A percentile compares a stretch with the other conserved stretches of the same genome.
These are phyloP conservation scores for Drosophila truncata DNA, from an alignment of 1,140 invertebrate genomes.

Conservation along the genomic window DNA sequence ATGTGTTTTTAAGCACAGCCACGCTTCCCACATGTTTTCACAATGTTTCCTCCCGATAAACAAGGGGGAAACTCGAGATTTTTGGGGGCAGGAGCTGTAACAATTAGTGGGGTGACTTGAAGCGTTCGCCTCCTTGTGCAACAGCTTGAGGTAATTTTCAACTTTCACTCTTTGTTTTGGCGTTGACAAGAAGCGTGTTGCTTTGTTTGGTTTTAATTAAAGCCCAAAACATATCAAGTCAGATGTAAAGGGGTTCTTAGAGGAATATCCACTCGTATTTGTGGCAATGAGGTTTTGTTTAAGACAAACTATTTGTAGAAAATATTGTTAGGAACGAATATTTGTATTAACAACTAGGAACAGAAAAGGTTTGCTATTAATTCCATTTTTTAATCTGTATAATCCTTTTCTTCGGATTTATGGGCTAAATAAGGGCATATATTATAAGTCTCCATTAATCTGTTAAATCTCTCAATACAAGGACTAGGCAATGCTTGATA, in stretches of 20 bases:
- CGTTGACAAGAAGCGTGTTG: slow-evolving; percentile 73
- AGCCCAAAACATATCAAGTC: slow-evolving; percentile 64
- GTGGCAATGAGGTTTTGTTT: neutral
- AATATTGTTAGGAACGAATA: neutral
- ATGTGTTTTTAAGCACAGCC: slow-evolving; percentile 82
- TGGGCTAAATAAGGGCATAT: too few species aligned
- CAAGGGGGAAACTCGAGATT: slow-evolving; percentile 25
- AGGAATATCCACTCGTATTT: neutral
- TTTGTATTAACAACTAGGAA: neutral
- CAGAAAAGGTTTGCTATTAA: too few species aligned
- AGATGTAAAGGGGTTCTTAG: slow-evolving; percentile 9
- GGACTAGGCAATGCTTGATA: too few species aligned
- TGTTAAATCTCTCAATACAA: too few species aligned
- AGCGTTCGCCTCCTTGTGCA: slow-evolving; percentile 50
- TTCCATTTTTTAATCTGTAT: too few species aligned
- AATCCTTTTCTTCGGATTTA: too few species aligned
- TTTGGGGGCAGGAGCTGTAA: slow-evolving; percentile 16
- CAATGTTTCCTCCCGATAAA: slow-evolving; percentile 74
- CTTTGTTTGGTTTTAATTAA: slow-evolving; percentile 82
- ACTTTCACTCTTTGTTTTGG: slow-evolving; percentile 60
- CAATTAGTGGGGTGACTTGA: slow-evolving; percentile 32
- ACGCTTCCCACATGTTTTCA: slow-evolving; percentile 77
- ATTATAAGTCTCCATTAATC: too few species aligned
- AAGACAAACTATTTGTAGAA: neutral
- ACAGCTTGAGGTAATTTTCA: slow-evolving; percentile 84